These are phyloP conservation scores for Rhimphoctona megacephalus DNA, from an alignment of 2,888 invertebrate genomes.

Conservation along the genomic window DNA sequence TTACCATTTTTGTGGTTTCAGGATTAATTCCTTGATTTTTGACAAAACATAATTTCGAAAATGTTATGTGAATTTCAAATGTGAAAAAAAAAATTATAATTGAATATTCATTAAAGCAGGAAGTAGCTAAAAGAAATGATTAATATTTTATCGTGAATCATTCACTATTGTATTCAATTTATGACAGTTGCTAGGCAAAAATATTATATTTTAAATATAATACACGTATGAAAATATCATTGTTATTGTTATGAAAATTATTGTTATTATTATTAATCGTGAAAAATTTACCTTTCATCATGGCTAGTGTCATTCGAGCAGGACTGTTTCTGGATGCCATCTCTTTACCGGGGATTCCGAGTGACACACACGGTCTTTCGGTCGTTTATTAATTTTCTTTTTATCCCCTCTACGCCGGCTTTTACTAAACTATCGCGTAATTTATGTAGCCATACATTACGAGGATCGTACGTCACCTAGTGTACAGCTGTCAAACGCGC, in stretches of 20 bases:
- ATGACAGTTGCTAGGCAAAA: constrained; percentile 26
- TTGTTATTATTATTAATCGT: constrained; percentile 15
- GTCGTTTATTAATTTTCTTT: constrained; percentile 28
- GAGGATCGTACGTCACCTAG: constrained; percentile 21
- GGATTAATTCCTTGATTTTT: not conserved
- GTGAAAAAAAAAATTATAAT: not conserved
- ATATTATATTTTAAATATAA: not conserved
- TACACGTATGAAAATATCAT: not conserved
- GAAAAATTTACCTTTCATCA: constrained; percentile 81
- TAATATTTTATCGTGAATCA: constrained; percentile 15
- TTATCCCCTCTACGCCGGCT: constrained; percentile 21
- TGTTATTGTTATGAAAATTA: constrained; percentile 13
- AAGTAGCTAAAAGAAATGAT: not conserved
- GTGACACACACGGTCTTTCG: constrained; percentile 21
- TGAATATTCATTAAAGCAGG: not conserved
- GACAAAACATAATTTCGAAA: not conserved
- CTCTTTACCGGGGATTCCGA: constrained; percentile 25
- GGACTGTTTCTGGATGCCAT: constrained; percentile 82
- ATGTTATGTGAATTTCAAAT: not conserved
- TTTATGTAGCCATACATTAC: constrained; percentile 45
- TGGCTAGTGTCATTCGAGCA: constrained; percentile 81
- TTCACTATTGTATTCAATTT: constrained; percentile 21
- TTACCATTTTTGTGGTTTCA: not conserved
- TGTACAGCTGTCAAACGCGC: constrained; percentile 25
- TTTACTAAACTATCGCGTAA: constrained; percentile 36